Base-by-base conservation (phyloP, 2,797 vertebrate genomes). In the Lates japonicus region DNA sequence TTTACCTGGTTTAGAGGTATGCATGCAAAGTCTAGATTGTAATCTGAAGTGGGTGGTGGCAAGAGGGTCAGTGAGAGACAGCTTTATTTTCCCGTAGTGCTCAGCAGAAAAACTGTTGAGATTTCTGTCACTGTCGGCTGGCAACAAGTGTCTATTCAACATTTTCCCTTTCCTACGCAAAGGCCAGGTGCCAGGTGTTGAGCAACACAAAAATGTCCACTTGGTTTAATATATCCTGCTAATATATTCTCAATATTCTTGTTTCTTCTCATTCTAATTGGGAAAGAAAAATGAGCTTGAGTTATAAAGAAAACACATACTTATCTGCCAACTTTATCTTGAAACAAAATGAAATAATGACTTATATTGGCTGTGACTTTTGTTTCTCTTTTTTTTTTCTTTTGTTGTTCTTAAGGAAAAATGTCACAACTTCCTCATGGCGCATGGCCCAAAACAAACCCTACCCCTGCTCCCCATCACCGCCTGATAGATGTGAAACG, bases 81-180 rank as follows among this genome's bases (percentile, higher is more conserved):
- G 51, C 33, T 33, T 16, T 51, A 25, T 81, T 95, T 29, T 95
- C 78, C 85, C 86, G 87, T 81, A 78, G 71, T 65, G 81, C 91
- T 94, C 92, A 95, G 94, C 94, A 94, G 67, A 90, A 92, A 92
- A 59, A 61, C n/a, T 33, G 44, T 54, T 48, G 33, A 63, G 31
- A 63, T 73, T 60, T 90, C 78, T 25, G 80, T 88, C 85, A 74
- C 55, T 68, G 86, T 92, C 81, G 85, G 73, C 80, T 82, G 74
- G 63, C 70, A 85, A 76, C 82, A 87, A 87, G 66, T 88, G 91
- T 60, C 67, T 54, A 86, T 69, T 89, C 82, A 81, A 90, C 87
- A 91, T 80, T 90, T 91, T 85, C 80, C 85, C n/a, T 22, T 76
- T 59, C 10, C 9, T 37, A 10, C 22, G 16, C 44, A 63, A 39